phyloP scores from a whole-genome alignment of 2,113 vertebrate species.

The Vireo altiloquus region DNA sequence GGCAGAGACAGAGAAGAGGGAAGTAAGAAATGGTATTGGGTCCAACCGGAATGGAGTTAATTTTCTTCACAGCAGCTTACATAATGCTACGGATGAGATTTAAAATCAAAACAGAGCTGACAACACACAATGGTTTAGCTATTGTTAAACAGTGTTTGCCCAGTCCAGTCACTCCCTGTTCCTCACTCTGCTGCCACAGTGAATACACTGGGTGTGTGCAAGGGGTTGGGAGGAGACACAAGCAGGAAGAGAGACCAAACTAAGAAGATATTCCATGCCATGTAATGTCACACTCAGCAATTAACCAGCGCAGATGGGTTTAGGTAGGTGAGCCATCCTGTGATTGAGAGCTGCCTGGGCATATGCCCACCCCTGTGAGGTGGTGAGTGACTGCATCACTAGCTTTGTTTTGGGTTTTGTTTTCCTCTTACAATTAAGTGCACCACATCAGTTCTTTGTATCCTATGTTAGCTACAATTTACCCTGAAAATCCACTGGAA shows the following conservation, averaged over 20 bases:
- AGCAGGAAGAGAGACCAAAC: not conserved
- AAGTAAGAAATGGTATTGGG: not conserved
- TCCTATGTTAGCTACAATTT: not conserved
- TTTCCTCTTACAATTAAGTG: not conserved
- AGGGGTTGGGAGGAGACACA: not conserved
- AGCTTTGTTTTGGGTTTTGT: accelerated
- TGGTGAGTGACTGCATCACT: not conserved
- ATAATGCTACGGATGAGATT: not conserved
- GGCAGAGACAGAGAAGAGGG: not conserved
- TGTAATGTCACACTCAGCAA: not conserved
- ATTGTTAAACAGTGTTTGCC: not conserved
- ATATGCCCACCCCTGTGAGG: not conserved
- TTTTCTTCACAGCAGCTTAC: not conserved
- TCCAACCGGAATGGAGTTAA: not conserved
- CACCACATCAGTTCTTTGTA: not conserved
- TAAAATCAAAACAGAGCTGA: not conserved
- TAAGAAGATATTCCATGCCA: not conserved
- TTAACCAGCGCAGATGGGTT: not conserved
- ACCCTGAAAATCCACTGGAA: not conserved
- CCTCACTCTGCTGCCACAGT: not conserved
- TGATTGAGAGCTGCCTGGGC: not conserved
- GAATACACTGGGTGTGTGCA: not conserved
- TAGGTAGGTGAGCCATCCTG: not conserved
- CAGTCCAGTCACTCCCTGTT: not conserved
- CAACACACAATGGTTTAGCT: not conserved